Conservation (phyloP, 2,888 invertebrate species). For the Epinotia nisella region DNA sequence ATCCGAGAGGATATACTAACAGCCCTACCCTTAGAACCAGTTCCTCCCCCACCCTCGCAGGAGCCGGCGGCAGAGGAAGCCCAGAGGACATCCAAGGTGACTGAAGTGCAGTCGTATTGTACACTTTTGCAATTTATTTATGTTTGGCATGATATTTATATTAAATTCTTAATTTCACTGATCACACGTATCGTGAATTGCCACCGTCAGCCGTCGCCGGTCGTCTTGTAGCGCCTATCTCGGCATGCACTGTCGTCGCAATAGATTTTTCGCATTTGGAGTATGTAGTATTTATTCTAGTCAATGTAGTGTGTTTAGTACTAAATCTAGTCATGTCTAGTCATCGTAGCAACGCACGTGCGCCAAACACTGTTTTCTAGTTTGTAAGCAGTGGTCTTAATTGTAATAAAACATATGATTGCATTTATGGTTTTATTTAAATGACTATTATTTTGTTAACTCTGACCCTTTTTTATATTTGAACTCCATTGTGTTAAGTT, state of each 20-base stretch:
- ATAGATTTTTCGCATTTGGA: slow-evolving; percentile 63
- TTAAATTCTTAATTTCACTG: slow-evolving; percentile 79
- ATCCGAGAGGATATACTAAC: slow-evolving; percentile 82
- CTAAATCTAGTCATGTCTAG: slow-evolving; percentile 79
- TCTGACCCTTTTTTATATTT: slow-evolving; percentile 38
- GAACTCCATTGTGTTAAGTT: slow-evolving; percentile 46
- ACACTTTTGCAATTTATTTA: slow-evolving; percentile 79
- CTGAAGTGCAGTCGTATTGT: slow-evolving; percentile 82
- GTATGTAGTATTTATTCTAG: slow-evolving; percentile 56
- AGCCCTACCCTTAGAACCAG: slow-evolving; percentile 74
- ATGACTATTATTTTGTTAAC: slow-evolving; percentile 39
- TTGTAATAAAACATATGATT: slow-evolving; percentile 71
- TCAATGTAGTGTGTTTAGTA: slow-evolving; percentile 62
- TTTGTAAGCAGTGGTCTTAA: slow-evolving; percentile 62
- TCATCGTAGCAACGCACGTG: slow-evolving; percentile 56
- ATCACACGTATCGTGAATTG: slow-evolving; percentile 75
- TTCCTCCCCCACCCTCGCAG: slow-evolving; percentile 74
- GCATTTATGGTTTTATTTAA: slow-evolving; percentile 78
- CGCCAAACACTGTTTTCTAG: slow-evolving; percentile 58
- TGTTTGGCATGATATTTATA: slow-evolving; percentile 84
- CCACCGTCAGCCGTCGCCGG: slow-evolving; percentile 69
- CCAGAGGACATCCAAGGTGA: slow-evolving; percentile 80
- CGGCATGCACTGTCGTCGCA: slow-evolving; percentile 68
- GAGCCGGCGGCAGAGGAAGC: slow-evolving; percentile 65
- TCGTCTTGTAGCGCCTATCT: slow-evolving; percentile 82